These are phyloP conservation scores for Tridacna crocea DNA, from an alignment of 2,888 invertebrate species.

Conservation along the genomic window DNA sequence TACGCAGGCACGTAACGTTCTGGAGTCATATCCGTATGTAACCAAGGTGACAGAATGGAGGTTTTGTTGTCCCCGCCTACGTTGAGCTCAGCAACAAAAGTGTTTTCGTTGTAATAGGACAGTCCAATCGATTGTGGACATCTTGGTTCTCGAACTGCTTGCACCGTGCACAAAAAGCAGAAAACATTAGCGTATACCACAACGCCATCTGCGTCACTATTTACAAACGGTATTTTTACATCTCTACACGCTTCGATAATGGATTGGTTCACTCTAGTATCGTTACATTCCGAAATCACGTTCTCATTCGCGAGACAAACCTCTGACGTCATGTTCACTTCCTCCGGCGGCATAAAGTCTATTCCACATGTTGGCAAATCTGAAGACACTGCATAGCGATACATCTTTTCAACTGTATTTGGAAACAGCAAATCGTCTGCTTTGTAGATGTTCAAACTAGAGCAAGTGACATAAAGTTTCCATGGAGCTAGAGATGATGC, in stretches of 20 bases:
- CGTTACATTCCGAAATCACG: constrained; percentile 26
- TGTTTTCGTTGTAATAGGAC: constrained; percentile 5
- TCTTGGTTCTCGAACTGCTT: not conserved
- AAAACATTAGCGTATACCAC: constrained; percentile 46
- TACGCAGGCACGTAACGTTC: constrained; percentile 29
- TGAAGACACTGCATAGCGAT: not conserved
- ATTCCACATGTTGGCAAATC: constrained; percentile 33
- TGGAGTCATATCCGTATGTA: constrained; percentile 33
- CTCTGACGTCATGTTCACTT: constrained; percentile 12
- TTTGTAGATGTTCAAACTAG: constrained; percentile 33
- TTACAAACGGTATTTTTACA: constrained; percentile 38
- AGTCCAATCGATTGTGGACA: constrained; percentile 17
- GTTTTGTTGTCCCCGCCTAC: constrained; percentile 7
- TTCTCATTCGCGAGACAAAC: constrained; percentile 32
- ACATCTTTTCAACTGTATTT: constrained; percentile 32
- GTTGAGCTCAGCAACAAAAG: constrained; percentile 44
- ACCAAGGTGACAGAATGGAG: constrained; percentile 26
- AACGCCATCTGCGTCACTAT: not conserved
- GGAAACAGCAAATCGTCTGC: constrained; percentile 50
- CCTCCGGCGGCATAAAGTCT: constrained; percentile 49
- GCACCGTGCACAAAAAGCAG: constrained; percentile 40
- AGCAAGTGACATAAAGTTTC: constrained; percentile 47
- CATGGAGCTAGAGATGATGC: constrained; percentile 31
- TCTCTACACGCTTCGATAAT: constrained; percentile 30
- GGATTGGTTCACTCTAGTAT: constrained; percentile 12